Evolutionary conservation across 2,797 vertebrate genomes (phyloP).

Genomic region (Parauchenoglanis ngamensis): DNA sequence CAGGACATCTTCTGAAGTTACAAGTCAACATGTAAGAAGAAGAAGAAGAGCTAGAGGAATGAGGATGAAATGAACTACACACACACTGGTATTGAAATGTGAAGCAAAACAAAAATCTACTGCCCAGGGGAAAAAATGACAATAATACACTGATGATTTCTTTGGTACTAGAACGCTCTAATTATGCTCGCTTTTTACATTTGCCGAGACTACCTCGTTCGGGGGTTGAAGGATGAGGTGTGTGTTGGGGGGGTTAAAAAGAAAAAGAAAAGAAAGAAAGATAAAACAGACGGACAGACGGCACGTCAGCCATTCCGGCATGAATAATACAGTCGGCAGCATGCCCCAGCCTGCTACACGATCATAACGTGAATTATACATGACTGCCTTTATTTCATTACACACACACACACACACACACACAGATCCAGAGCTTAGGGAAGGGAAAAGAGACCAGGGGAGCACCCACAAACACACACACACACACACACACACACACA

Average conservation of each 20-base stretch:
- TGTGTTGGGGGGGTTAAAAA: background rate
- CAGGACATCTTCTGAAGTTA: background rate
- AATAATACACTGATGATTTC: background rate
- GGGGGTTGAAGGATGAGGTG: background rate
- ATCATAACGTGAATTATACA: constrained; percentile 73
- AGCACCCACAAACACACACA: constrained; percentile 23
- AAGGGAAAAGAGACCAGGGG: constrained; percentile 16
- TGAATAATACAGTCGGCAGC: constrained; percentile 79
- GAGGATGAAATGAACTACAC: background rate
- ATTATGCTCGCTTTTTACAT: background rate
- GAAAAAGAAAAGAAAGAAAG: background rate
- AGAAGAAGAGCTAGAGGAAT: background rate
- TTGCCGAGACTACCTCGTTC: background rate
- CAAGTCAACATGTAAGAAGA: background rate
- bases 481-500: background rate
- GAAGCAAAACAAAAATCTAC: background rate
- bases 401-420: constrained; percentile 18
- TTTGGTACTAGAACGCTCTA: background rate
- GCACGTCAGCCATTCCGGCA: constrained; percentile 54
- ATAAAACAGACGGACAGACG: constrained; percentile 13
- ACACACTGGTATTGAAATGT: background rate
- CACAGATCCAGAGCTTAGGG: background rate
- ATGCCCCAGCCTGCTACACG: constrained; percentile 65
- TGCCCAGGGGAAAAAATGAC: too few species aligned
- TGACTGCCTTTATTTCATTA: constrained; percentile 61